Base-by-base conservation (phyloP, 2,113 vertebrate species). In the Aleadryas rufinucha region DNA sequence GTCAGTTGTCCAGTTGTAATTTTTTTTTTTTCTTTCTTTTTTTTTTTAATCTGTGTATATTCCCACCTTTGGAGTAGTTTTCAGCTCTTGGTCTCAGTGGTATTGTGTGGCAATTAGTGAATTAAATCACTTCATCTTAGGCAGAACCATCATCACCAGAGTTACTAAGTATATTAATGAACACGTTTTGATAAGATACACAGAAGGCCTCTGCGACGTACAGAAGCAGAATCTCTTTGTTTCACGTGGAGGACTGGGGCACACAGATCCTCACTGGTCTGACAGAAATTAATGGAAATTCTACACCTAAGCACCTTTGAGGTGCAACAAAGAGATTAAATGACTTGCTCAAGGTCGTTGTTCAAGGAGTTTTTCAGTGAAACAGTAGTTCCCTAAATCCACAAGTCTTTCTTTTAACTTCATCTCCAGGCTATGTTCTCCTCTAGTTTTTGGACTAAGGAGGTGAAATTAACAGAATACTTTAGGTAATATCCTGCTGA, bases 271-370 rank as follows among this genome's bases (percentile, higher is more conserved):
- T 78, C 74, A 41, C 41, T 68, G 76, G 41, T 76, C 59, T 93
- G 75, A 59, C 9, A 42, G 63, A 93, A 97, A 93, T 93, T 90
- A 93, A 92, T 93, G 63, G 50, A 92, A 94, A 92, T 88, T 83
- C 53, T 33, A 72, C 56, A 88, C 53, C 49, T 86, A 86, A 77
- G 24, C 80, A 92, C 69, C 71, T 89, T 52, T 68, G 83, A 81
- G 79, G 18, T 79, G 72, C 20, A 87, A 85, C 44, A 87, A 75
- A 81, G 35, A 85, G 49, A 76, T 64, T 85, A 82, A 89, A 56
- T 87, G 0, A 81, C 39, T 87, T 84, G 24, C 44, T 94, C 71
- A 91, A 95, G 64, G 84, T 95, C 49, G 52, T 47, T 89, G 7
- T 28, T 84, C 57, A 76, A 89, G 49, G 77, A 91, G 27, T 41